phyloP scores from a whole-genome alignment of 2,113 vertebrate species.

The Ptyas mucosa region DNA sequence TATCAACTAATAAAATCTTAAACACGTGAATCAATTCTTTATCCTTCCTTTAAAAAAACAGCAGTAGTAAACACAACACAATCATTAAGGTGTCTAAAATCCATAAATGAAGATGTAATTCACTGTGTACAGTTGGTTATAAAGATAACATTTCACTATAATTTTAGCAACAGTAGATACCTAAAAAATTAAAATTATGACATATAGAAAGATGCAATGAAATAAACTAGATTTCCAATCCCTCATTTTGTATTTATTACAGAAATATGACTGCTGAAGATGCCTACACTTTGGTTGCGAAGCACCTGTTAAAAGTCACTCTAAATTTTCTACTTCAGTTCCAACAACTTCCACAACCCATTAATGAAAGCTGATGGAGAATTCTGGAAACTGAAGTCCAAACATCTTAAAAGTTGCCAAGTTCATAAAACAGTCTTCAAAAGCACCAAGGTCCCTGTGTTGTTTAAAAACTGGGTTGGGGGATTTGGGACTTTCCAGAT shows the following conservation, averaged over 20 bases:
- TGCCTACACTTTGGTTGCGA: neutral
- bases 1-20: neutral
- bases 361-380: neutral
- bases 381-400: neutral
- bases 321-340: neutral
- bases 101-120: neutral
- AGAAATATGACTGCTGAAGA: neutral
- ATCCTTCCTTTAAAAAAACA: neutral
- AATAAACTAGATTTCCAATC: neutral
- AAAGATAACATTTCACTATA: neutral
- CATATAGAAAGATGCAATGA: neutral
- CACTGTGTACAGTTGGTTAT: neutral
- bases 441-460: neutral
- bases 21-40: neutral
- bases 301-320: neutral
- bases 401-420: neutral
- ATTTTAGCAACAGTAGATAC: neutral
- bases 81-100: neutral
- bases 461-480: neutral
- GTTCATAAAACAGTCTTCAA: neutral
- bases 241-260: neutral
- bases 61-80: neutral
- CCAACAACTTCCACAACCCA: neutral
- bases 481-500: neutral
- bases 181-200: neutral